Evolutionary conservation across 2,797 vertebrate species (phyloP).

Genomic region (Sebastiscus tertius): DNA sequence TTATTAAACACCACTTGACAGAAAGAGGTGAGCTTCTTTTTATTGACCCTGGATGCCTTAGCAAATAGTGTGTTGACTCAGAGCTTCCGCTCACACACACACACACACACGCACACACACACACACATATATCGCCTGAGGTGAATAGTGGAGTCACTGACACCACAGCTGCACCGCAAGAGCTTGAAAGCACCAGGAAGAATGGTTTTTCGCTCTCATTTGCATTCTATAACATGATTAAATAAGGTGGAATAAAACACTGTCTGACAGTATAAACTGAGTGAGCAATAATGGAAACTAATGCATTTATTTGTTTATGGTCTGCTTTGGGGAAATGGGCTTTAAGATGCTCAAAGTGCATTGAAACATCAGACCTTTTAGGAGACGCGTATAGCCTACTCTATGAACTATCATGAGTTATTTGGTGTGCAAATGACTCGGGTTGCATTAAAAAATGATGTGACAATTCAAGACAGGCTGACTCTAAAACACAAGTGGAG

Average conservation of each 20-base stretch:
- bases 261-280: background rate
- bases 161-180: background rate
- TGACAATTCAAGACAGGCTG: too few relatives aligned
- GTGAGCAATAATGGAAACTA: slow-evolving; percentile 24
- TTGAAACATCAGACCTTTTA: slow-evolving; percentile 36
- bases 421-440: background rate
- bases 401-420: background rate
- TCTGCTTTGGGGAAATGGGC: slow-evolving; percentile 32
- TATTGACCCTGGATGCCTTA: slow-evolving; percentile 57
- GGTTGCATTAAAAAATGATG: background rate
- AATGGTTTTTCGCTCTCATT: background rate
- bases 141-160: slow-evolving; percentile 8
- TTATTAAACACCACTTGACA: slow-evolving; percentile 71
- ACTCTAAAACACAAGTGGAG: background rate
- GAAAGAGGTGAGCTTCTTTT: slow-evolving; percentile 44
- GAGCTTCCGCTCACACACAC: slow-evolving; percentile 27
- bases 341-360: slow-evolving; percentile 41
- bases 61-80: slow-evolving; percentile 66
- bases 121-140: background rate
- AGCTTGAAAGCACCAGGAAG: background rate
- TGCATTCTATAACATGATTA: background rate
- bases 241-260: background rate
- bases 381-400: background rate
- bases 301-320: slow-evolving; percentile 36
- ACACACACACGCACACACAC: background rate